Evolutionary conservation across 2,888 invertebrate genomes (phyloP), one percentile per base, ranked within the genome.

Genomic region (Aplocera efformata): DNA sequence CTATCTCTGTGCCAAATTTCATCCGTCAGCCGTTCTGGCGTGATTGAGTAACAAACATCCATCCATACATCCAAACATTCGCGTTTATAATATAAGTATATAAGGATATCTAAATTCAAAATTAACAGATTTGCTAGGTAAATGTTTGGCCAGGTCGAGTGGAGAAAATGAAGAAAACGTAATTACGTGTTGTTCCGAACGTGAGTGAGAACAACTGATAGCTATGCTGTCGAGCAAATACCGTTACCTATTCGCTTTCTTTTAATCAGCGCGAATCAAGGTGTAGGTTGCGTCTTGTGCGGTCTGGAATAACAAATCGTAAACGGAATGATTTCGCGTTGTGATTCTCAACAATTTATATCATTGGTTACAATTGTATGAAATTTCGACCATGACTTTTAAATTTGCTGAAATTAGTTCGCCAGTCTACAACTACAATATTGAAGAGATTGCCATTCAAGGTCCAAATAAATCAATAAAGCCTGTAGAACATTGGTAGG

Each of bases 221-320:
- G 73, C 69, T 67, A 67, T 62, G 64, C 60, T 53, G 56, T 65
- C 58, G 67, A 58, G 47, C 61, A 50, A 17, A 63, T 72, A 72
- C 82, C 81, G 83, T 83, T 83, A 81, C 56, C 64, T 67, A 78
- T 71, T 75, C 75, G 75, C 83, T 83, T 82, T 82, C 82, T 77
- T 81, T 77, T 78, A 66, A 17, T 60, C 58, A 58, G 59, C 53
- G 56, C 61, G 61, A 58, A 56, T 48, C 53, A 1, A 1, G 10
- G 40, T 11, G 31, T 31, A 25, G 47, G n/a, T n/a, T n/a, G n/a
- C n/a, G n/a, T n/a, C 40, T 39, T 59, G 57, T 51, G 56, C 54
- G 55, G 50, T 43, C 55, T 48, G 60, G 69, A 66, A 71, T 73
- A 71, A 75, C 63, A 47, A 42, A 54, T 53, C 59, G 59, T 59